Percentiles rank a stretch among this genome's conserved stretches.
Conservation (phyloP, 1,140 invertebrate genomes). For the Hylaeus anthracinus region DNA sequence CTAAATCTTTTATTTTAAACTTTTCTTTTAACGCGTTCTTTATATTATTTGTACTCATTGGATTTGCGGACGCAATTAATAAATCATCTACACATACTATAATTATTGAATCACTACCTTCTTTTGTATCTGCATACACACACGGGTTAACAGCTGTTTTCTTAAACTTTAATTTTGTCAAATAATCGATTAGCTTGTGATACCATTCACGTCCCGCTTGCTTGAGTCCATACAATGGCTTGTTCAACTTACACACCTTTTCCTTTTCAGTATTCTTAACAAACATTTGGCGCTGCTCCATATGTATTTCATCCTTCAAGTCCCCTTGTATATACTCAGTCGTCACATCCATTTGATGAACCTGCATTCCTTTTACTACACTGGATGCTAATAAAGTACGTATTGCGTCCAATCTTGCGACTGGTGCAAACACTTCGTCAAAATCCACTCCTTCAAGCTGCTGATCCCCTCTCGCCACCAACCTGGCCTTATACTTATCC, state of each 20-base stretch:
- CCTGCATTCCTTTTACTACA: not conserved
- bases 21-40: not conserved
- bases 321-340: conserved; percentile 18
- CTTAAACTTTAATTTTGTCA: not conserved
- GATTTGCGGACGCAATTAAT: not conserved
- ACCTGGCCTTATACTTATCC: conserved; percentile 72
- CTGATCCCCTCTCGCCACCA: conserved; percentile 71
- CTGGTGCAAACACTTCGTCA: conserved; percentile 4
- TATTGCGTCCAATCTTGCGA: conserved; percentile 1
- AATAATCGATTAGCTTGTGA: not conserved
- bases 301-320: not conserved
- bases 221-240: conserved; percentile 18
- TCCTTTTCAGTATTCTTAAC: not conserved
- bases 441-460: conserved; percentile 67
- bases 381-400: not conserved
- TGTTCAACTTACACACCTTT: conserved; percentile 13
- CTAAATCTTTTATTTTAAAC: conserved; percentile 17
- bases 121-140: not conserved
- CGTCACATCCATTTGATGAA: conserved; percentile 26
- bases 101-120: not conserved
- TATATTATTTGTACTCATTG: not conserved
- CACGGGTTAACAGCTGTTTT: conserved; percentile 4
- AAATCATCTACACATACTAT: conserved; percentile 19
- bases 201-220: conserved; percentile 18
- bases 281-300: conserved; percentile 13